A percentile compares a stretch with the other conserved stretches of the same genome.
Evolutionary conservation across 2,888 invertebrate species (phyloP).

Genomic region (Actias luna): DNA sequence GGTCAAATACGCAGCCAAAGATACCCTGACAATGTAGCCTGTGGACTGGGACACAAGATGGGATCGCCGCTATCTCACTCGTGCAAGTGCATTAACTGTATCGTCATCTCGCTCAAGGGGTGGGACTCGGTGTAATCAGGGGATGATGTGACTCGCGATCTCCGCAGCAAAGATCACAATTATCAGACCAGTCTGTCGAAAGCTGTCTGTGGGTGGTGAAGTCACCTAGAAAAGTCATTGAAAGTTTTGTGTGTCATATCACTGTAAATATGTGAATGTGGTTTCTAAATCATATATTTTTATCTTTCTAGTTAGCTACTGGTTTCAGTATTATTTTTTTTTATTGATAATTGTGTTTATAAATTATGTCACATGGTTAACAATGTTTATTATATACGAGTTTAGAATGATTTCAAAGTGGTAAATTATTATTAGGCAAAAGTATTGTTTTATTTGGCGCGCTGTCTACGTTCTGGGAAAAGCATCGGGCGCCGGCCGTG

Average conservation of each 20-base stretch:
- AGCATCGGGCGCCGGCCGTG: slow-evolving; percentile 81
- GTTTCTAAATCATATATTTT: neutral
- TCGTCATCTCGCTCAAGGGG: slow-evolving; percentile 65
- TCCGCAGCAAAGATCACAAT: slow-evolving; percentile 81
- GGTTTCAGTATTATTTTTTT: neutral
- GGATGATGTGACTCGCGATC: slow-evolving; percentile 82
- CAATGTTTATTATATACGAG: neutral
- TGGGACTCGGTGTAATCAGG: slow-evolving; percentile 81
- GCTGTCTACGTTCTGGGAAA: slow-evolving; percentile 83
- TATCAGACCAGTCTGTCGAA: slow-evolving; percentile 80
- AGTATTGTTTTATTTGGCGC: slow-evolving; percentile 41
- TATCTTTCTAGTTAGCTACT: neutral
- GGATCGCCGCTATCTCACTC: slow-evolving; percentile 75
- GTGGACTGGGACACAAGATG: slow-evolving; percentile 84
- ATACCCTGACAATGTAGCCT: slow-evolving; percentile 80
- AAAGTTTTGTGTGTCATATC: slow-evolving; percentile 39
- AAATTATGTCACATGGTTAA: neutral
- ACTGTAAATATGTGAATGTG: neutral
- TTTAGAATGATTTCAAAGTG: slow-evolving; percentile 14
- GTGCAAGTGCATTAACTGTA: slow-evolving; percentile 28
- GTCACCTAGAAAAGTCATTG: slow-evolving; percentile 65
- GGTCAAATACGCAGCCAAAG: slow-evolving; percentile 65
- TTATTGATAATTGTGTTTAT: neutral
- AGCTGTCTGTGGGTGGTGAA: slow-evolving; percentile 74
- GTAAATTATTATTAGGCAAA: slow-evolving; percentile 8